These are phyloP conservation scores for Epinotia nisella DNA, from an alignment of 2,888 invertebrate species.

Conservation along the genomic window DNA sequence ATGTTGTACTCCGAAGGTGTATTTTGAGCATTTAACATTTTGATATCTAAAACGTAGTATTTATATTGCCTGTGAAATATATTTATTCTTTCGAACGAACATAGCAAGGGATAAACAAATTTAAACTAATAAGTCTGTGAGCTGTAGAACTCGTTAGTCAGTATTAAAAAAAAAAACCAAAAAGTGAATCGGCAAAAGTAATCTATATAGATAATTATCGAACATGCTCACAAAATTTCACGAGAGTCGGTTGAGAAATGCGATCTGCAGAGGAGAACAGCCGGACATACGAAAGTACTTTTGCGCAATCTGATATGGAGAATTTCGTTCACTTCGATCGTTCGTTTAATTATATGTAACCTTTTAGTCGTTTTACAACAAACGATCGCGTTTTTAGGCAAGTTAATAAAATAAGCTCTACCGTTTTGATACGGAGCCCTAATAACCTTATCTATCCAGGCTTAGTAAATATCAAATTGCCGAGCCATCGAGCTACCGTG, in stretches of 20 bases:
- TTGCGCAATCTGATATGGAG: too few relatives aligned
- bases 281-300: too few relatives aligned
- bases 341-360: too few relatives aligned
- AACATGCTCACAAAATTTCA: too few relatives aligned
- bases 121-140: background rate
- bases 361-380: background rate
- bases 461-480: conserved; percentile 45
- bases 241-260: too few relatives aligned
- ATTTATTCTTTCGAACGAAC: background rate
- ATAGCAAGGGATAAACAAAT: background rate
- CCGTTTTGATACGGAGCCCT: conserved; percentile 2
- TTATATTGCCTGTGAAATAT: background rate
- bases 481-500: conserved; percentile 36
- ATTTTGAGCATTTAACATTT: background rate
- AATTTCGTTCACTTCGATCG: too few relatives aligned
- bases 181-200: too few relatives aligned
- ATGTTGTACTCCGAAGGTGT: conserved; percentile 45
- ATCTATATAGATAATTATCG: too few relatives aligned
- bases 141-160: too few relatives aligned
- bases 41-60: background rate
- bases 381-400: background rate
- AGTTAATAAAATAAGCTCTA: background rate
- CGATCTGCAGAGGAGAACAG: too few relatives aligned
- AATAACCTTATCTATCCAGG: conserved; percentile 54
- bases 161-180: too few relatives aligned